Conservation (phyloP, 2,113 vertebrate genomes). For the Erythrolamprus reginae region DNA sequence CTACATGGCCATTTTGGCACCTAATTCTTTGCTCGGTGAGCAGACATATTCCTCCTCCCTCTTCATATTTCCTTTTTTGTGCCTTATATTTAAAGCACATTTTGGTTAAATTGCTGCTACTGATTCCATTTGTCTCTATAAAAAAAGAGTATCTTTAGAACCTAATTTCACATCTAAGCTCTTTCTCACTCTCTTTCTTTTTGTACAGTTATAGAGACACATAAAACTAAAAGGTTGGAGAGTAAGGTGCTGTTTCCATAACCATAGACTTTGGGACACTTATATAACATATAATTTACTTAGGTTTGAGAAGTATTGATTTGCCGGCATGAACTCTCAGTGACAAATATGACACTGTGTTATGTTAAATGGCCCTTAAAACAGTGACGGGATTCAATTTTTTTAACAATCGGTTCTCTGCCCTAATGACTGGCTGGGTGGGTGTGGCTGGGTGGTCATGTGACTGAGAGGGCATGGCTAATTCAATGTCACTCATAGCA, state of each 20-base stretch:
- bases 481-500: no score
- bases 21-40: background rate
- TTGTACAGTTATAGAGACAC: background rate
- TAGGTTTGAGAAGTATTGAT: background rate
- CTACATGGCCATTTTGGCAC: slow-evolving; percentile 13
- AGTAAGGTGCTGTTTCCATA: background rate
- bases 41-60: background rate
- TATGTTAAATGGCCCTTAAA: background rate
- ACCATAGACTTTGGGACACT: background rate
- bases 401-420: no score
- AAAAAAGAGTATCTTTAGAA: slow-evolving; percentile 3
- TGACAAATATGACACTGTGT: background rate
- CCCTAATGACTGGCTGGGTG: no score
- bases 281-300: background rate
- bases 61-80: slow-evolving; percentile 13
- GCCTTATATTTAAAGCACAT: slow-evolving; percentile 19
- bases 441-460: no score
- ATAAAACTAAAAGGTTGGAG: background rate
- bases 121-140: slow-evolving; percentile 17
- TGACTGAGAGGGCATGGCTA: no score
- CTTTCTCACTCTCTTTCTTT: background rate
- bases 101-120: slow-evolving; percentile 12
- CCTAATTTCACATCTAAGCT: background rate
- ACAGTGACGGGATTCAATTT: no score
- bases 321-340: background rate